These are phyloP conservation scores for Drosophila suboccidentalis DNA, from an alignment of 2,888 invertebrate species.

Conservation along the genomic window DNA sequence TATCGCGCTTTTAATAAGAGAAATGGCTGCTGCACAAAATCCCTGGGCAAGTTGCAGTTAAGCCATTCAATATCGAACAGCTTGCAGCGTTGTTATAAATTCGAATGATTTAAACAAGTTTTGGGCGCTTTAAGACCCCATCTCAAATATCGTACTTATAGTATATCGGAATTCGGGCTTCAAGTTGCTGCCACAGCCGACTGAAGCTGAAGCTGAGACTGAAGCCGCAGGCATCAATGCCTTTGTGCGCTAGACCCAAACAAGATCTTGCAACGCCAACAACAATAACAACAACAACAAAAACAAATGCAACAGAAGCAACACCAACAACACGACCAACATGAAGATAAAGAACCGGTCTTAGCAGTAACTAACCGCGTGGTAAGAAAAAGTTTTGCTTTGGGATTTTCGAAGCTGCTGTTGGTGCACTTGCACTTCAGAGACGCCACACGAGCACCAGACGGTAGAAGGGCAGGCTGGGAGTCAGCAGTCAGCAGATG, in stretches of 20 bases:
- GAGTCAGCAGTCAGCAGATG: slow-evolving; percentile 28
- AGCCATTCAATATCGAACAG: slow-evolving; percentile 41
- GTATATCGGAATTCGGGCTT: slow-evolving; percentile 33
- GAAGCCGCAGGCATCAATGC: slow-evolving; percentile 55
- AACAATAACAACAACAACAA: slow-evolving; percentile 6
- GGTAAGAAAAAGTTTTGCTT: slow-evolving; percentile 80
- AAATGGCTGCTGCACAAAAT: background rate
- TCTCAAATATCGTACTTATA: slow-evolving; percentile 37
- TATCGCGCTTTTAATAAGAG: background rate
- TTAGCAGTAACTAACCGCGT: slow-evolving; percentile 71
- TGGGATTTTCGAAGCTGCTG: slow-evolving; percentile 61
- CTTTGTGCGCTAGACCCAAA: slow-evolving; percentile 63
- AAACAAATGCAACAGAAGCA: background rate
- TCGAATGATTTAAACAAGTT: slow-evolving; percentile 42
- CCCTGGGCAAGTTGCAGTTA: background rate
- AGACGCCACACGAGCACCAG: slow-evolving; percentile 74
- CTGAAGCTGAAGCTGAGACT: slow-evolving; percentile 4
- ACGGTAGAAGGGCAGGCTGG: slow-evolving; percentile 34
- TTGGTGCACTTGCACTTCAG: slow-evolving; percentile 76
- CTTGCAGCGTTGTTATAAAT: slow-evolving; percentile 31
- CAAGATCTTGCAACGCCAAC: slow-evolving; percentile 48
- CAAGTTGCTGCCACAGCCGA: slow-evolving; percentile 33
- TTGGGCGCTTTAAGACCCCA: slow-evolving; percentile 39
- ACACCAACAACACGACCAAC: slow-evolving; percentile 1
- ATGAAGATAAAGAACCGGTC: slow-evolving; percentile 25